A percentile compares a stretch with the other conserved stretches of the same genome.
Conservation (phyloP, 2,888 invertebrate species). For the Eupeodes latifasciatus region DNA sequence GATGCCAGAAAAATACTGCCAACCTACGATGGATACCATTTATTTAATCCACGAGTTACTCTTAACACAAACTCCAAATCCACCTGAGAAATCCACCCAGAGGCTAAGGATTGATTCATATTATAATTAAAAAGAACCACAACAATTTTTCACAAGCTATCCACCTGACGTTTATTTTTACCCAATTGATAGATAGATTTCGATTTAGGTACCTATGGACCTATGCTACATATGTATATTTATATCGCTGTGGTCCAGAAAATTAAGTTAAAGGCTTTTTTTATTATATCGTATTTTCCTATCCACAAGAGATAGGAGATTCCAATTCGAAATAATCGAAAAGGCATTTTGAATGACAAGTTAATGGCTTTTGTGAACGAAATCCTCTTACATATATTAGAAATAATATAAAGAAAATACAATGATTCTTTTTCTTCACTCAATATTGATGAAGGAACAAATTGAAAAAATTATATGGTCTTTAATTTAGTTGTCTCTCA, state of each 20-base stretch:
- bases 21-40: too few species aligned
- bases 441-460: not conserved
- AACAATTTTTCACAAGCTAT: not conserved
- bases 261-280: not conserved
- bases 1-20: too few species aligned
- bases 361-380: slow-evolving; percentile 8
- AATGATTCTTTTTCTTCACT: not conserved
- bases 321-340: not conserved
- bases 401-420: not conserved
- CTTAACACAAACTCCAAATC: too few species aligned
- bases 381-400: not conserved
- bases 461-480: slow-evolving; percentile 21
- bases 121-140: not conserved
- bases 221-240: too few species aligned
- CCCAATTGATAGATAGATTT: not conserved
- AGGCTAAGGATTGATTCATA: not conserved
- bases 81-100: too few species aligned
- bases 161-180: not conserved
- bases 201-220: not conserved
- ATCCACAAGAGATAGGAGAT: not conserved
- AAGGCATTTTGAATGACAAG: slow-evolving; percentile 20
- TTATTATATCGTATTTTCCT: not conserved
- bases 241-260: not conserved
- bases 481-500: slow-evolving; percentile 14
- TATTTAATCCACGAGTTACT: too few species aligned